Percentiles rank a stretch among this genome's conserved stretches.
Evolutionary conservation across 2,797 vertebrate species (phyloP).

Genomic region (Falco novaeseelandiae): DNA sequence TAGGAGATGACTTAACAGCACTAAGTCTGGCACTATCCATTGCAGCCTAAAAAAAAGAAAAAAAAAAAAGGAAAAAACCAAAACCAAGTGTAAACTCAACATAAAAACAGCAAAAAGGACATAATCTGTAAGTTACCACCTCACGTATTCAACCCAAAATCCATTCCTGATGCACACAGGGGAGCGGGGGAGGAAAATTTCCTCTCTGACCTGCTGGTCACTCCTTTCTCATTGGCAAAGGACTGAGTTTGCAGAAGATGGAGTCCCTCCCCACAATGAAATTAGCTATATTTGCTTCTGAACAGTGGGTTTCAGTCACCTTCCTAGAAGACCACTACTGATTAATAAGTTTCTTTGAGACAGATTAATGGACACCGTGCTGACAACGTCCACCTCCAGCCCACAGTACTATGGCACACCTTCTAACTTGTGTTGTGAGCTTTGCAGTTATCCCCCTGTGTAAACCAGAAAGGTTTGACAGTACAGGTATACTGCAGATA

Average conservation of each 20-base stretch:
- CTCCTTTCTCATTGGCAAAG: not conserved
- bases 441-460: not conserved
- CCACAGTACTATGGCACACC: not conserved
- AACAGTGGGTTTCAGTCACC: not conserved
- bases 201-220: not conserved
- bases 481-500: not conserved
- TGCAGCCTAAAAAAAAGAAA: slow-evolving; percentile 80
- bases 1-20: slow-evolving; percentile 96
- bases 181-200: not conserved
- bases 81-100: not conserved
- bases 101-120: not conserved
- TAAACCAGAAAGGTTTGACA: not conserved
- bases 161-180: not conserved
- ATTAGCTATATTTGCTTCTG: not conserved
- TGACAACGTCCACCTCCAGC: not conserved
- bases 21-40: slow-evolving; percentile 96
- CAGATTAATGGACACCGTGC: not conserved
- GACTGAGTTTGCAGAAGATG: no score
- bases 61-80: not conserved
- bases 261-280: not conserved
- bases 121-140: not conserved
- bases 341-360: not conserved
- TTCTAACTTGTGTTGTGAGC: not conserved
- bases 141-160: not conserved
- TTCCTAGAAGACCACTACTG: not conserved